These are phyloP conservation scores for Gallinago solitaria DNA, from an alignment of 2,797 vertebrate species.

Conservation along the genomic window DNA sequence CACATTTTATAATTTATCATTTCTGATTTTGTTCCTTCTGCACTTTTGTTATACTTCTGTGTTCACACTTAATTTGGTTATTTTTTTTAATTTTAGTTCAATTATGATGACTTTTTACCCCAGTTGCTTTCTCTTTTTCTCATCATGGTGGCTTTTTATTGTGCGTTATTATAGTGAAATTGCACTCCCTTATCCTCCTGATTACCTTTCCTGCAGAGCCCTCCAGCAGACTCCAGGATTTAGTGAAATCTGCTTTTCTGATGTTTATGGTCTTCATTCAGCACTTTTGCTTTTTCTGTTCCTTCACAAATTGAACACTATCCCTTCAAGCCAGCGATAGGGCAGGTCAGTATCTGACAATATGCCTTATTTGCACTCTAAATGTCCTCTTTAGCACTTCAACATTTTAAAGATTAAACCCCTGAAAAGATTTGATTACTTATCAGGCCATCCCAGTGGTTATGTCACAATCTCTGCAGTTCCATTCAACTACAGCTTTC, in stretches of 20 bases:
- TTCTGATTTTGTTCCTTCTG: background rate
- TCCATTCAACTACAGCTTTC: background rate
- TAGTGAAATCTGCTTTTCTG: background rate
- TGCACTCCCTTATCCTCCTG: background rate
- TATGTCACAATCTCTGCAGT: background rate
- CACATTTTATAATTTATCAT: background rate
- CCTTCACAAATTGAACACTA: background rate
- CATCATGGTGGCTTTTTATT: background rate
- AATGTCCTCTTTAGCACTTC: background rate
- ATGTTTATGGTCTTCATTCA: background rate
- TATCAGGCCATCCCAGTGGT: background rate
- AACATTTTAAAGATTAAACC: background rate
- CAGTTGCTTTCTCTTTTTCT: background rate
- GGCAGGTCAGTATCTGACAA: background rate
- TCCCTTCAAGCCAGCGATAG: background rate
- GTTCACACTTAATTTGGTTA: background rate
- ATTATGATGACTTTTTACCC: background rate
- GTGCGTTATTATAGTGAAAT: background rate
- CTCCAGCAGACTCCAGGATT: background rate
- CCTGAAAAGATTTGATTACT: background rate
- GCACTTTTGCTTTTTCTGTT: background rate
- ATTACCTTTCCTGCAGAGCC: background rate
- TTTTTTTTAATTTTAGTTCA: background rate
- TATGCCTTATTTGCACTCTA: background rate
- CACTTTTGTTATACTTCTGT: background rate